phyloP scores from a whole-genome alignment of 1,140 invertebrate species.

The Ceratoteleas bidentatus region DNA sequence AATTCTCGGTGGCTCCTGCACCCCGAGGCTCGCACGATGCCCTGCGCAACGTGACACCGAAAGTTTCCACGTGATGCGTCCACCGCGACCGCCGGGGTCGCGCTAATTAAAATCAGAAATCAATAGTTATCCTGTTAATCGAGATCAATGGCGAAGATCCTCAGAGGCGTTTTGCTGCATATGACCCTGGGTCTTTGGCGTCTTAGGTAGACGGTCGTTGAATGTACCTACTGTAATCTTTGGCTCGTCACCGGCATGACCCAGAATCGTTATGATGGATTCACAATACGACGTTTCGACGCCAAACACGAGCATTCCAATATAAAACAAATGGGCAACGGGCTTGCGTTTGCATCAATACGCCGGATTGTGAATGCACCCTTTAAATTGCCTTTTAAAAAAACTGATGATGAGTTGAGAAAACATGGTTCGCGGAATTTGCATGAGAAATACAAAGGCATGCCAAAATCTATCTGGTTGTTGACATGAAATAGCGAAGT shows the following conservation, averaged over 20 bases:
- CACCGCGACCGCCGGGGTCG: not conserved
- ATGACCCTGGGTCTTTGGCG: slow-evolving; percentile 70
- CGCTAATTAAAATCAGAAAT: slow-evolving; percentile 53
- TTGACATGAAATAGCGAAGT: slow-evolving; percentile 63
- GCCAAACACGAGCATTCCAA: too few species aligned
- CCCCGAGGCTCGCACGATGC: not conserved
- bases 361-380: too few species aligned
- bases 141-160: slow-evolving; percentile 77
- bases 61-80: too few species aligned
- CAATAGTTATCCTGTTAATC: slow-evolving; percentile 78
- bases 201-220: slow-evolving; percentile 67
- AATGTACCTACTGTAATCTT: slow-evolving; percentile 39
- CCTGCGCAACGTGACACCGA: too few species aligned
- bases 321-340: too few species aligned
- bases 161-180: slow-evolving; percentile 67
- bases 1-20: slow-evolving; percentile 5
- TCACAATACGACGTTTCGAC: too few species aligned
- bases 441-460: slow-evolving; percentile 31
- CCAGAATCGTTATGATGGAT: slow-evolving; percentile 19
- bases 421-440: slow-evolving; percentile 45
- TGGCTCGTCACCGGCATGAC: slow-evolving; percentile 38
- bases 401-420: slow-evolving; percentile 31
- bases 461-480: slow-evolving; percentile 39
- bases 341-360: too few species aligned
- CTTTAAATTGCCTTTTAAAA: too few species aligned